Conservation (phyloP, 2,113 vertebrate species). For the Junco hyemalis region DNA sequence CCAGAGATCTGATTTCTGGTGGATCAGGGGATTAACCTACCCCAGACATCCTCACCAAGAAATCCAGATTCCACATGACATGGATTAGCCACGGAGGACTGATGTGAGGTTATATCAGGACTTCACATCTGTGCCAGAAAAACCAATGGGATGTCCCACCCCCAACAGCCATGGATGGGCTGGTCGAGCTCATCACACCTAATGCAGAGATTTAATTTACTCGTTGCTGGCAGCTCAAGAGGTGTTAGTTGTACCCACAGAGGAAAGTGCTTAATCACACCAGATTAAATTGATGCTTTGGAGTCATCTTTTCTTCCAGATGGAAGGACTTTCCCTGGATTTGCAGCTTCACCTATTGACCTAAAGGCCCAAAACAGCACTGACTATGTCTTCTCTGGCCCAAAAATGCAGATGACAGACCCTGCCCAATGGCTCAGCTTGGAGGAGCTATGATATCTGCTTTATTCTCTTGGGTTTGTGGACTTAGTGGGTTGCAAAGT, state of each 20-base stretch:
- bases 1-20: background rate
- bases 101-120: background rate
- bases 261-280: background rate
- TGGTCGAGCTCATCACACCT: background rate
- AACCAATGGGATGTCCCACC: background rate
- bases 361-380: background rate
- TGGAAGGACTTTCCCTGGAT: background rate
- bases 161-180: background rate
- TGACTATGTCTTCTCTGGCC: background rate
- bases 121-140: background rate
- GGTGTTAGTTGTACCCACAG: background rate
- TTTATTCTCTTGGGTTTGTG: background rate
- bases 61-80: background rate
- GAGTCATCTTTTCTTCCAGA: background rate
- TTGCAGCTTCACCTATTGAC: background rate
- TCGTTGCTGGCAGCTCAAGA: background rate
- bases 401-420: background rate
- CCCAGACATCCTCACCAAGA: background rate
- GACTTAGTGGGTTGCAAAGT: background rate
- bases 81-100: fast-evolving
- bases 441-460: background rate
- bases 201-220: background rate
- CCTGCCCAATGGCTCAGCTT: fast-evolving
- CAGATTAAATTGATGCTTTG: background rate
- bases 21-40: conserved; percentile 6